Base-by-base conservation (phyloP, 2,888 invertebrate species). In the Himalopsyche tibetana region DNA sequence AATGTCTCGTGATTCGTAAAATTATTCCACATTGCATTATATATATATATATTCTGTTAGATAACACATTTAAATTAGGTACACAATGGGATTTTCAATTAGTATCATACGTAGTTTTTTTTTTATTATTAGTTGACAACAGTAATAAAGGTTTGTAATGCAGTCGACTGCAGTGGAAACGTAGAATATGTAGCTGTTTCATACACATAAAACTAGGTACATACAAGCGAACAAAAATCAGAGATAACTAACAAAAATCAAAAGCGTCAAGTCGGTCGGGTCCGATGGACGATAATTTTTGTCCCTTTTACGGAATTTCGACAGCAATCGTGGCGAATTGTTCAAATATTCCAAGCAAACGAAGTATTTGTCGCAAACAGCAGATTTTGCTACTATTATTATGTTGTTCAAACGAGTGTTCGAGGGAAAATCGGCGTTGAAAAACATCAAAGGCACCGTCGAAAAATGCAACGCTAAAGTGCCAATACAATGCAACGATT, bases 321-420 rank as follows among this genome's bases (percentile, higher is more conserved):
- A 90, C 91, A 89, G 91, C 91, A 89, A 90, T 90, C 89, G 92
- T 92, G 89, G 90, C 92, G 89, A 90, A 91, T 90, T 92, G 92
- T 90, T 91, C 92, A 90, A 93, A 92, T 91, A 93, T 93, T 92
- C 92, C 91, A 88, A 91, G 91, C 89, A 92, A 92, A 90, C 91
- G 92, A 85, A 92, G 86, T 90, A 92, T 91, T 87, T 93, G 93
- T 90, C 91, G 93, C 88, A 93, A 93, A 90, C 93, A 93, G 90
- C 93, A 93, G 90, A 93, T 93, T 87, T 91, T 93, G 88, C 90
- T 93, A 51, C 90, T 93, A 88, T 90, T 93, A 92, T 91, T 93
- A 93, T 93, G 93, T 91, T 93, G 93, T 91, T 93, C 93, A 93
- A 93, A 93, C 93, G 93, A 93, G 91, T 93, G 93, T 91, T 93